These are phyloP conservation scores for Parnassius glacialis DNA, from an alignment of 2,888 invertebrate genomes.

Conservation along the genomic window DNA sequence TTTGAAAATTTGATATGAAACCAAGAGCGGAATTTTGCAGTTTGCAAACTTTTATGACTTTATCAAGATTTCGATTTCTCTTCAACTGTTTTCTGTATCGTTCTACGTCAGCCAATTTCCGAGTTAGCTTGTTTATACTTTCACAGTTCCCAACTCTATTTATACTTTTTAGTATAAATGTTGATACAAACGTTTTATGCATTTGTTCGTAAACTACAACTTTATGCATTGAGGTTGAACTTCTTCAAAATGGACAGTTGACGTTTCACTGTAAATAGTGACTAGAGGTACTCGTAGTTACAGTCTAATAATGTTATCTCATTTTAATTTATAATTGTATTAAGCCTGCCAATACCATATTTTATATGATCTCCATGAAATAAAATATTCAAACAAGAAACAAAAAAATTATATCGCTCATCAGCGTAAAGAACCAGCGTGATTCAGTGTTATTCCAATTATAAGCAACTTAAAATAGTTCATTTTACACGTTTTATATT, in stretches of 20 bases:
- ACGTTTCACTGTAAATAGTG: not conserved
- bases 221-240: not conserved
- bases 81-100: conserved; percentile 44
- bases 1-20: conserved; percentile 19
- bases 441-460: too few relatives aligned
- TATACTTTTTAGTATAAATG: not conserved
- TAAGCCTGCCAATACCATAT: too few relatives aligned
- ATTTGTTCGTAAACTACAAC: conserved; percentile 2
- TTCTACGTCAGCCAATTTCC: conserved; percentile 58
- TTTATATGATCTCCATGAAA: too few relatives aligned
- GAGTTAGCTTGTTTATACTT: conserved; percentile 47
- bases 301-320: too few relatives aligned
- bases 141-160: conserved; percentile 38
- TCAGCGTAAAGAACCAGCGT: conserved; percentile 14
- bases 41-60: conserved; percentile 36
- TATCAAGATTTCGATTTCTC: conserved; percentile 51
- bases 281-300: too few relatives aligned
- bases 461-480: too few relatives aligned
- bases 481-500: too few relatives aligned
- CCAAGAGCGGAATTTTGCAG: conserved; percentile 23
- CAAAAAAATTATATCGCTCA: conserved; percentile 10
- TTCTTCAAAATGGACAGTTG: not conserved
- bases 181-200: conserved; percentile 10
- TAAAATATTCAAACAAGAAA: not conserved
- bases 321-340: too few relatives aligned